Evolutionary conservation across 2,113 vertebrate genomes (phyloP).

Genomic region (Carassius carassius): DNA sequence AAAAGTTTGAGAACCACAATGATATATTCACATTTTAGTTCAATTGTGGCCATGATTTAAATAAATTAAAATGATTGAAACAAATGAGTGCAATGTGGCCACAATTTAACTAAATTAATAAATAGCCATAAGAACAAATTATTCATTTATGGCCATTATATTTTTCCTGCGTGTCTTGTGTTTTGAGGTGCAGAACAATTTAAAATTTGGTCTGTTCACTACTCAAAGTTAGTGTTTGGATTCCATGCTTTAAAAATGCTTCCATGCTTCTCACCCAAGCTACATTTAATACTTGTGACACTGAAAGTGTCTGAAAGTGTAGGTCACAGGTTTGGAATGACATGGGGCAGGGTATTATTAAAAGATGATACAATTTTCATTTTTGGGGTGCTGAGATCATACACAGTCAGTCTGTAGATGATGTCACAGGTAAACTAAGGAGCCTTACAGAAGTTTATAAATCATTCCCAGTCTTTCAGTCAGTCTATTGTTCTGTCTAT

Average conservation of each 20-base stretch:
- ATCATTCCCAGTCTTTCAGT: neutral
- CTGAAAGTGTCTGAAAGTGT: too few relatives aligned
- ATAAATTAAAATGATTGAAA: neutral
- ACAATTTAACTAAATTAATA: neutral
- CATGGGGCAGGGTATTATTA: neutral
- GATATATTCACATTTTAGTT: neutral
- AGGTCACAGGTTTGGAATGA: too few relatives aligned
- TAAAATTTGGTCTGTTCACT: neutral
- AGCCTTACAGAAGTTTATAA: neutral
- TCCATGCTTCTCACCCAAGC: neutral
- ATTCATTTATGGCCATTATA: neutral
- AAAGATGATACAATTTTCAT: neutral
- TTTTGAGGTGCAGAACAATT: neutral
- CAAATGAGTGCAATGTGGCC: neutral
- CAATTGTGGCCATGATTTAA: neutral
- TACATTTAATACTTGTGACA: too few relatives aligned
- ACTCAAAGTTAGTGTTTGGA: neutral
- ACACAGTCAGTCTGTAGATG: neutral
- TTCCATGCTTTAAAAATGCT: neutral
- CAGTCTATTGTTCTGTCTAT: slow-evolving; percentile 4
- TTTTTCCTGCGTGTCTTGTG: neutral
- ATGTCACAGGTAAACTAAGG: too few relatives aligned
- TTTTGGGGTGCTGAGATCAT: neutral
- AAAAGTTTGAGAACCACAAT: too few relatives aligned
- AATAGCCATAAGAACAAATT: neutral